A percentile compares a stretch with the other conserved stretches of the same genome.
phyloP scores from a whole-genome alignment of 2,113 vertebrate genomes.

The Rhinogobius similis region DNA sequence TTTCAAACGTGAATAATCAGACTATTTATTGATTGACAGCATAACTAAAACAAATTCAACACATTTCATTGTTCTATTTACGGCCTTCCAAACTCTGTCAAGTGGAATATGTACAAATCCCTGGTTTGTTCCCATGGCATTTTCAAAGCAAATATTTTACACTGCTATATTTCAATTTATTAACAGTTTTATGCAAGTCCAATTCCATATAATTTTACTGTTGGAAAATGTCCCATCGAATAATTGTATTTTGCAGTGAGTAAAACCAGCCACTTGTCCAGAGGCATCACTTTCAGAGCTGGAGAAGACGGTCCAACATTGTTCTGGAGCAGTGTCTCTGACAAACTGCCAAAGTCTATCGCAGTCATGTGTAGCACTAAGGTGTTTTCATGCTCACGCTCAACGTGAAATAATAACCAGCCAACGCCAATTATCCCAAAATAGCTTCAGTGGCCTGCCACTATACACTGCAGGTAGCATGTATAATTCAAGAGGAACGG shows the following conservation, averaged over 20 bases:
- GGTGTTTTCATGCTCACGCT: not conserved
- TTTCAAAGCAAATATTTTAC: too few relatives aligned
- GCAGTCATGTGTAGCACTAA: not conserved
- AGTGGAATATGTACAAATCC: too few relatives aligned
- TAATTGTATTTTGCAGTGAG: not conserved
- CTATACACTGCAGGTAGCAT: conserved; percentile 3
- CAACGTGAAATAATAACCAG: conserved; percentile 1
- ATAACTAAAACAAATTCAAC: too few relatives aligned
- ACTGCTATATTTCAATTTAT: too few relatives aligned
- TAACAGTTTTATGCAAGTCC: too few relatives aligned
- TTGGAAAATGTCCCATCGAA: not conserved
- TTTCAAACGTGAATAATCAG: too few relatives aligned
- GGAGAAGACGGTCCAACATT: not conserved
- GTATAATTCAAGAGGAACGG: not conserved
- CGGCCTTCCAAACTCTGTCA: not conserved
- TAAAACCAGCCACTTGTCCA: not conserved
- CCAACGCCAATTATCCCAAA: conserved; percentile 6
- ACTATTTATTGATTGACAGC: too few relatives aligned
- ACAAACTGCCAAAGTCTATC: conserved; percentile 5
- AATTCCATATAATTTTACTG: not conserved
- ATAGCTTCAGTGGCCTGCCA: not conserved
- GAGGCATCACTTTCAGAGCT: not conserved
- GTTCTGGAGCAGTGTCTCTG: not conserved
- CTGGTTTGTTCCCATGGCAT: too few relatives aligned
- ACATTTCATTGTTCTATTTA: not conserved